Conservation (phyloP, 1,140 invertebrate species). For the Tribolium castaneum region DNA sequence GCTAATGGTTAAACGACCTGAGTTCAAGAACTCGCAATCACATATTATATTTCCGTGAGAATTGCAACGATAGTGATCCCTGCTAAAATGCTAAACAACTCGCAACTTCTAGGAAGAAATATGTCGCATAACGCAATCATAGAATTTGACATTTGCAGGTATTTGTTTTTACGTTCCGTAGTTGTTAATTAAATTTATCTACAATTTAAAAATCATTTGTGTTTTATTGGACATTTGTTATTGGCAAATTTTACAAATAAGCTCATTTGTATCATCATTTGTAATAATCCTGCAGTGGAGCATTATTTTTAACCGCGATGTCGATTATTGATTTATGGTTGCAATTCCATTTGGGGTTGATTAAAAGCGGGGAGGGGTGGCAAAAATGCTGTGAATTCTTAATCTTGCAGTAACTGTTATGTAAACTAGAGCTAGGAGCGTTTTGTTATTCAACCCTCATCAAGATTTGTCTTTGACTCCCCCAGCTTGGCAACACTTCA, state of each 20-base stretch:
- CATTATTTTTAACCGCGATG: background rate
- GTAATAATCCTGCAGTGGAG: background rate
- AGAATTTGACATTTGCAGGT: background rate
- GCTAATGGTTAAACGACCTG: slow-evolving; percentile 12
- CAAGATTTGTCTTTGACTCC: slow-evolving; percentile 27
- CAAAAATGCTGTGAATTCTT: background rate
- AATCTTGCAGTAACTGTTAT: slow-evolving; percentile 11
- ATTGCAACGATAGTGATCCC: slow-evolving; percentile 21
- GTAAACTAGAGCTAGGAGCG: background rate
- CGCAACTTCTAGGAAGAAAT: slow-evolving; percentile 3
- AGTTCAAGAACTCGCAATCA: slow-evolving; percentile 29
- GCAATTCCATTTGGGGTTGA: background rate
- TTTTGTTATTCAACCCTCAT: slow-evolving; percentile 27
- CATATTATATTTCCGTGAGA: slow-evolving; percentile 34
- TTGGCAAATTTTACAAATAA: background rate
- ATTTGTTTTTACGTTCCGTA: background rate
- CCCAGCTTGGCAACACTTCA: slow-evolving; percentile 1
- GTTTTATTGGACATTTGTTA: background rate
- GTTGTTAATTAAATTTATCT: background rate
- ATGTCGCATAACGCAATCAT: slow-evolving; percentile 18
- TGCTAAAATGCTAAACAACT: slow-evolving; percentile 27
- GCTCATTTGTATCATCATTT: background rate
- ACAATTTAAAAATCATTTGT: background rate
- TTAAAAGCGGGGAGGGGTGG: too few species aligned
- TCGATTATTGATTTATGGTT: background rate